These are phyloP conservation scores for Cyphomyrmex costatus DNA, from an alignment of 1,140 invertebrate genomes.

Conservation along the genomic window DNA sequence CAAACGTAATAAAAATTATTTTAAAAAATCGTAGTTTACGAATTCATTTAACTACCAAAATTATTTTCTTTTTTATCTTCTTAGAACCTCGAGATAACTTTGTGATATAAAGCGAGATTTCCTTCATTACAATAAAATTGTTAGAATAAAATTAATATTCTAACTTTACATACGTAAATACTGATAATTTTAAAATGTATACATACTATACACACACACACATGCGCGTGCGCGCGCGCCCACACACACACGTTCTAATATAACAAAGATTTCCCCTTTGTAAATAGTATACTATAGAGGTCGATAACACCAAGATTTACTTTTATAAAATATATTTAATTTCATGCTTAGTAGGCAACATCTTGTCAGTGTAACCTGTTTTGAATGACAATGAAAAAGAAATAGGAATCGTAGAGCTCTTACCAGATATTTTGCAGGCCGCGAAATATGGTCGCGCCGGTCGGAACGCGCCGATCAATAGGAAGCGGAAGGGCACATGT, in stretches of 20 bases:
- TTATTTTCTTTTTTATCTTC: not conserved
- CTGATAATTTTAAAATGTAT: no score
- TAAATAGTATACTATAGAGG: not conserved
- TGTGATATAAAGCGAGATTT: not conserved
- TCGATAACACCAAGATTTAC: not conserved
- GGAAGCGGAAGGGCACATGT: slow-evolving; percentile 79
- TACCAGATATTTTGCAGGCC: slow-evolving; percentile 61
- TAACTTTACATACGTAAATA: no score
- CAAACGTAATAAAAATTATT: not conserved
- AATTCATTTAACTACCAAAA: not conserved
- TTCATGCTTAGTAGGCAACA: not conserved
- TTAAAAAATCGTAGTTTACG: not conserved
- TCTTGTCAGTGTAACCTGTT: not conserved
- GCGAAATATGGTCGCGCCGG: slow-evolving; percentile 74
- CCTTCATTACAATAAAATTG: not conserved
- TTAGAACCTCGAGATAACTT: not conserved
- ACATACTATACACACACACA: no score
- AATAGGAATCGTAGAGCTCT: slow-evolving; percentile 31
- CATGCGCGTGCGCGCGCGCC: no score
- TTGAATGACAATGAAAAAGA: not conserved
- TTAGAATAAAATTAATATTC: not conserved
- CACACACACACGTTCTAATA: no score
- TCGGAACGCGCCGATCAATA: slow-evolving; percentile 80
- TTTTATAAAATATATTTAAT: not conserved
- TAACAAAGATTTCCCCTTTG: not conserved